A percentile compares a stretch with the other conserved stretches of the same genome.
Evolutionary conservation across 2,113 vertebrate species (phyloP).

Genomic region (Lepisosteus oculatus): DNA sequence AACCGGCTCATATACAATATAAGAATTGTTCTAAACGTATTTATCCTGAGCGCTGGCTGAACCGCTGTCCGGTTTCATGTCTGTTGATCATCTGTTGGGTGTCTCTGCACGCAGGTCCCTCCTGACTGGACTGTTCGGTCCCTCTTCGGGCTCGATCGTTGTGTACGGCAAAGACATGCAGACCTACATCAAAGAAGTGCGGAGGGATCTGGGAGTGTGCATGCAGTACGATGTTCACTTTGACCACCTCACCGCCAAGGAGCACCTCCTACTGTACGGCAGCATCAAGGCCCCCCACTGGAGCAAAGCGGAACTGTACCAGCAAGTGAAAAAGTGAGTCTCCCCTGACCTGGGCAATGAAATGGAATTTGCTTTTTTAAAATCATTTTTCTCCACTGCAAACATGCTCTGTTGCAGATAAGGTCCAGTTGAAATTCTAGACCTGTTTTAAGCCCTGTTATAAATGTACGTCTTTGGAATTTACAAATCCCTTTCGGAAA

Average conservation of each 20-base stretch:
- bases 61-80: not conserved
- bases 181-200: conserved; percentile 66
- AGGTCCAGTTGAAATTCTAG: no score
- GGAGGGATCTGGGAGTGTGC: conserved; percentile 86
- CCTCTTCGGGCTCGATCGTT: conserved; percentile 79
- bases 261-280: conserved; percentile 87
- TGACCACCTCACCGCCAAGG: conserved; percentile 86
- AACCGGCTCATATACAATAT: no score
- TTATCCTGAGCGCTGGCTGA: not conserved
- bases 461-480: no score
- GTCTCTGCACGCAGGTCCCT: conserved; percentile 73
- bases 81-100: not conserved
- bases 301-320: conserved; percentile 67
- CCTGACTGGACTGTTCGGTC: conserved; percentile 84
- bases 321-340: conserved; percentile 83
- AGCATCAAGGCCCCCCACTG: conserved; percentile 91
- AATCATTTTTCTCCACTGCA: no score
- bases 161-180: conserved; percentile 87
- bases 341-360: not conserved
- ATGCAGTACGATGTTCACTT: conserved; percentile 96
- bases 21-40: no score
- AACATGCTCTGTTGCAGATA: no score
- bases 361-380: no score
- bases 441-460: no score
- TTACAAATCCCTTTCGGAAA: no score